Base-by-base conservation (phyloP, 2,113 vertebrate genomes). In the Eulemur macaco region DNA sequence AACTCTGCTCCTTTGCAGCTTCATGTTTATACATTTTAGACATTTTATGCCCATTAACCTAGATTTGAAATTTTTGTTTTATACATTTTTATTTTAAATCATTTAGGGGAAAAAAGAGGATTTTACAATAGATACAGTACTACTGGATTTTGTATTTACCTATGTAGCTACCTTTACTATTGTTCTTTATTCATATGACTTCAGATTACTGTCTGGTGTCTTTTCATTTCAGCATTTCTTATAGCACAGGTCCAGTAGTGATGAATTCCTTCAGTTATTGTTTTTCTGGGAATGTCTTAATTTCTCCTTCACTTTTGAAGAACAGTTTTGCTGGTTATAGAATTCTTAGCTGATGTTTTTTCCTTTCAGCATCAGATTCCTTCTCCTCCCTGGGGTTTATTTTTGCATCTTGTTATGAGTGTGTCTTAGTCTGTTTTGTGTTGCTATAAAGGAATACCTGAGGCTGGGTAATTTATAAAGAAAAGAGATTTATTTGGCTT, bases 31-130 rank as follows among this genome's bases (percentile, higher is more conserved):
- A 88, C 3, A 29, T 63, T 94, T 77, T 88, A 64, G 37, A 78
- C 1, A 39, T 63, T 77, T 42, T 71, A 9, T 88, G 10, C 17
- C 47, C 14, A 64, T 81, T 94, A 82, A 86, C 56, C 42, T 73
- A 68, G 45, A 37, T 71, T 92, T 95, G 71, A 92, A 84, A 84
- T 81, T 74, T 68, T 12, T 54, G 21, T 84, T 95, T 87, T 80
- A 85, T 81, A 64, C 17, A 58, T 81, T 90, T 78, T 31, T 12
- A 73, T 89, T 78, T 86, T 90, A 86, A 92, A 69, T 82, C 74
- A 66, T 74, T n/a, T 9, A 81, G 42, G 50, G 29, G 42, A 56
- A 63, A 89, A 27, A 71, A 37, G 15, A 71, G 20, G 27, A 60
- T 50, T 83, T 88, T 42, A 25, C 12, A 21, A 81, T 52, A 93